These are phyloP conservation scores for Rousettus leschenaultii DNA, from an alignment of 2,113 vertebrate genomes.

Conservation along the genomic window DNA sequence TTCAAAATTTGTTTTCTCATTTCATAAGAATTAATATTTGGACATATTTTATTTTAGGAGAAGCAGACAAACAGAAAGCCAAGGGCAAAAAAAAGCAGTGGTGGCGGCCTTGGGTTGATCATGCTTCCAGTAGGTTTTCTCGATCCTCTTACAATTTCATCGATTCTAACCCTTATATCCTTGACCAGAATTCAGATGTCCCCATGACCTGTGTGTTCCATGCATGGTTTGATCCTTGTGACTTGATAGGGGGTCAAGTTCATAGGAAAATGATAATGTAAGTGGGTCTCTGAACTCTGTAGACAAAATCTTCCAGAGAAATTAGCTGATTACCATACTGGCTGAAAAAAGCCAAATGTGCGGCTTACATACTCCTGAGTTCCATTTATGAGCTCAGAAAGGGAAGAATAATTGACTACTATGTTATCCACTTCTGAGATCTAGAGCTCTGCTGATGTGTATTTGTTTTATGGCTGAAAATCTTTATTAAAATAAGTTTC, in stretches of 20 bases:
- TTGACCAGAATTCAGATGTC: slow-evolving; percentile 95
- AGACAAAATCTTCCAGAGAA: background rate
- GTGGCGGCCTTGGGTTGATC: slow-evolving; percentile 99
- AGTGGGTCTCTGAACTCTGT: background rate
- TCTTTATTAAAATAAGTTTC: background rate
- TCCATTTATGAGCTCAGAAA: background rate
- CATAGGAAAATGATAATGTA: background rate
- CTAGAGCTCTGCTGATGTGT: background rate
- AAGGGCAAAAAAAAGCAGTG: slow-evolving; percentile 99
- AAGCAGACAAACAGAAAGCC: slow-evolving; percentile 97
- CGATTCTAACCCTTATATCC: slow-evolving; percentile 96
- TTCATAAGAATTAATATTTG: slow-evolving; percentile 92
- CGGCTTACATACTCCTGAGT: background rate
- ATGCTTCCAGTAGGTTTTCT: slow-evolving; percentile 99
- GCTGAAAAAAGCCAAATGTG: background rate
- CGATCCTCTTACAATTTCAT: slow-evolving; percentile 88
- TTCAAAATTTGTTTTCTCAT: slow-evolving; percentile 80
- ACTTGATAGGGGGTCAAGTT: slow-evolving; percentile 81
- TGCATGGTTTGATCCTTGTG: slow-evolving; percentile 86
- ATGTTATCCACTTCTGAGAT: background rate
- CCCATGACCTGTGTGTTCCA: slow-evolving; percentile 78
- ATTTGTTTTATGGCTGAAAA: background rate
- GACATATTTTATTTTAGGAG: slow-evolving; percentile 96
- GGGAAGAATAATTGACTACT: background rate
- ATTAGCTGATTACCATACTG: background rate